Base-by-base conservation (phyloP, 2,113 vertebrate genomes). In the Panthera leo region DNA sequence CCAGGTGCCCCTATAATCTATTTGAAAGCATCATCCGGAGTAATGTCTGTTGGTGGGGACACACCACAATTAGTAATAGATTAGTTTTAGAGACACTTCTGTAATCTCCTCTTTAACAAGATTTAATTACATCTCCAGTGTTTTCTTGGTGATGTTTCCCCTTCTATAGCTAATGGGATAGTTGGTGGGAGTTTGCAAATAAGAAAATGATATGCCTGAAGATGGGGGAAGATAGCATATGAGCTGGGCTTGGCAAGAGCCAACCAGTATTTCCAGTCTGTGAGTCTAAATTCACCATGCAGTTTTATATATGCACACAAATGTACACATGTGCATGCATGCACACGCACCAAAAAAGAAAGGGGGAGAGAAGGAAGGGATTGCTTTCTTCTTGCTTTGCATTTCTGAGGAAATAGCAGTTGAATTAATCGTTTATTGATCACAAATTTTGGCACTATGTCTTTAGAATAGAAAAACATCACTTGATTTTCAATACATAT, bases 401-500 rank as follows among this genome's bases (percentile, higher is more conserved):
- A 86, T 96, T 98, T 97, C 92, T 4, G 1, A 80, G 68, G 65
- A 85, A 95, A 88, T 7, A 51, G 75, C 42, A 65, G 78, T 89
- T 94, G 67, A 75, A 68, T 68, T 96, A 95, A 58, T 97, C 90
- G 98, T 96, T 97, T 94, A 94, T 97, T 96, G 92, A 98, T 96
- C 45, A 48, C 94, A 95, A 95, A 97, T 95, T 0, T 3, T 82
- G 96, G 92, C 94, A 93, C 36, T 0, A 14, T 87, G n/a, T 92
- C 95, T 97, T 97, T 96, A 86, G 95, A 84, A 97, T 76, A 95
- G 97, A 97, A 98, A 97, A 97, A 94, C 73, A 79, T 92, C 92
- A 79, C 82, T 96, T 97, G 97, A 96, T 98, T 98, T 98, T 98
- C 95, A 89, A 61, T 93, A 97, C 96, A 85, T 98, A 92, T 96